Evolutionary conservation across 37 sponge, comb jelly and placozoan species (phyloP), one percentile per base, ranked within the genome.

Genomic region (Sycon ciliatum): DNA sequence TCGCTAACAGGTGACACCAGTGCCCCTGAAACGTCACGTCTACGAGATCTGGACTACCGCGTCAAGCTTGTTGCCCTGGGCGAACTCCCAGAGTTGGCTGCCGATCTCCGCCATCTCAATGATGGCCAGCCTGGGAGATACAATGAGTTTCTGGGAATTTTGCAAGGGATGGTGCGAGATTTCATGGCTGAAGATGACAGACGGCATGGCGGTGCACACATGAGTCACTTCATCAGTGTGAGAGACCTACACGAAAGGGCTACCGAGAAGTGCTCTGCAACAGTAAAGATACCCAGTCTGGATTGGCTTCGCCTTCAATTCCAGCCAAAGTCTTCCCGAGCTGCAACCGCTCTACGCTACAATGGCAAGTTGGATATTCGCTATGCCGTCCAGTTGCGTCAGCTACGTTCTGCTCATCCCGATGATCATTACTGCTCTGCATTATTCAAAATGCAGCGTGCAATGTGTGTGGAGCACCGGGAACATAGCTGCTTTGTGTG

Each of bases 361-460:
- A 78, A 69, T 78, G 78, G 78, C 4, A 24, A 31, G 32, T 78
- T 69, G n/a, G 22, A 78, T 34, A 70, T 78, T 3, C 67, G 68
- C 35, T 78, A 26, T 78, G 69, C 60, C 26, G 60, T 78, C 11
- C 78, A 78, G 34, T 22, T 22, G 2, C 32, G 78, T 1, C 78
- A 69, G 63, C 35, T 76, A 16, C 76, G 55, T 46, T 33, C 46
- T 35, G 29, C 20, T 0, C 67, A 76, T 31, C 56, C 69, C 30
- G 70, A 78, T 24, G 67, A 54, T 1, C 36, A 78, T 23, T 78
- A 69, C 36, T 67, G 67, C 1, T 63, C 2, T 3, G 39, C 53
- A 4, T 34, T 77, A n/a, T 22, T 56, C 18, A 42, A 56, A 36
- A 66, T 66, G 20, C 38, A 33, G 16, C 9, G 27, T 9, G 38